Evolutionary conservation across 2,797 vertebrate genomes (phyloP), one percentile per base, ranked within the genome.

Genomic region (Margarornis squamiger): DNA sequence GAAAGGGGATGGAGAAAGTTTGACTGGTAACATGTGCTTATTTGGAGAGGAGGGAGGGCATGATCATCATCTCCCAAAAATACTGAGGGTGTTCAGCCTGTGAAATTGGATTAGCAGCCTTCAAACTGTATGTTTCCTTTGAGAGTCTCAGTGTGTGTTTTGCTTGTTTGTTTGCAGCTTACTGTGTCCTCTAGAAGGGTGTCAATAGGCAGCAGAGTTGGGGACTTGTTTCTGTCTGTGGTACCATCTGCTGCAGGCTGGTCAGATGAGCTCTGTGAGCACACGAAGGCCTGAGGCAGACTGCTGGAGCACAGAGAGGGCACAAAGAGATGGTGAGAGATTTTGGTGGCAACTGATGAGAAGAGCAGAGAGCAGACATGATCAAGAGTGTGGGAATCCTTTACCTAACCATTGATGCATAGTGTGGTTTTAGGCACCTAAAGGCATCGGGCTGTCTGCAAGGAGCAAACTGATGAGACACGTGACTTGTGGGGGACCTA

Each of bases 381-480:
- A 21, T 4, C 17, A 19, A 20, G n/a, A 62, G 54, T 2, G 5
- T 19, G 29, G 52, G 68, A 49, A 18, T 46, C 4, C 0, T 13
- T 65, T 55, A 16, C 30, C n/a, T 10, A 0, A 23, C 4, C 21
- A 3, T 39, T 9, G 62, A 16, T 12, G 19, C 7, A 3, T 1
- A 30, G 52, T 2, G 45, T 19, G 24, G 23, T 21, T 45, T 82
- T 23, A 18, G 58, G 26, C 7, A 36, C 17, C 66, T 14, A 24
- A 24, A 15, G 49, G 36, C 43, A 7, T 1, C 1, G 14, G 73
- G 58, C 39, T 78, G 36, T 20, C 49, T 65, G 51, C 18, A 9
- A 46, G 59, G 75, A 70, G 4, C 14, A 32, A 39, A 23, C 38
- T 58, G 55, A 36, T 26, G 63, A 48, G 18, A 21, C 4, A 17